Percentiles rank a stretch among this genome's conserved stretches.
These are phyloP conservation scores for Phortica variegata DNA, from an alignment of 1,140 invertebrate species.

Conservation along the genomic window DNA sequence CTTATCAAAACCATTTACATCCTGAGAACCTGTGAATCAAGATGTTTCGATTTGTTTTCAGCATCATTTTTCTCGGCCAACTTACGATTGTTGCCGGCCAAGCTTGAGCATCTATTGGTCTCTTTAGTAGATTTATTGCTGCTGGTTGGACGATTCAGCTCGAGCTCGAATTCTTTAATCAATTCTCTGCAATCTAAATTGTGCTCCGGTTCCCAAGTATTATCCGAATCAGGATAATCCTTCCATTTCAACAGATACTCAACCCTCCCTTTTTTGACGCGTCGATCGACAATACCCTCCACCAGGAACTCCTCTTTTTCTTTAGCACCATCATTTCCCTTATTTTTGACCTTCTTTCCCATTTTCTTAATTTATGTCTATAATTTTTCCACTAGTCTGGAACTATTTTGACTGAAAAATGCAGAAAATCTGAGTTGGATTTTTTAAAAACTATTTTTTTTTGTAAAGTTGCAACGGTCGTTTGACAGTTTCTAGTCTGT, in stretches of 20 bases:
- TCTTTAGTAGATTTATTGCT: slow-evolving; percentile 20
- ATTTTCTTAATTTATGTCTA: too few relatives aligned
- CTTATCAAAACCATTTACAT: slow-evolving; percentile 78
- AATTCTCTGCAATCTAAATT: slow-evolving; percentile 90
- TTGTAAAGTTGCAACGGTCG: too few relatives aligned
- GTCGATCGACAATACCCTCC: slow-evolving; percentile 79
- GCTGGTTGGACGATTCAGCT: slow-evolving; percentile 30
- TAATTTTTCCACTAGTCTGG: too few relatives aligned
- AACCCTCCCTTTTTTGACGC: slow-evolving; percentile 75
- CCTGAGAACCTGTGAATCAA: slow-evolving; percentile 19
- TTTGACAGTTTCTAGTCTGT: too few relatives aligned
- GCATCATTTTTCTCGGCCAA: slow-evolving; percentile 31
- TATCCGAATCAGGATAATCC: slow-evolving; percentile 80
- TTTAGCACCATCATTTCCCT: slow-evolving; percentile 20
- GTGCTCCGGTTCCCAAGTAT: slow-evolving; percentile 85
- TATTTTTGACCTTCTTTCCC: slow-evolving; percentile 28
- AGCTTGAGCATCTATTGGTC: slow-evolving; percentile 23
- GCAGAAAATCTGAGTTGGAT: too few relatives aligned
- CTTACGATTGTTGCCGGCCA: slow-evolving; percentile 27
- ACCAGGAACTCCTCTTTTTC: slow-evolving; percentile 78
- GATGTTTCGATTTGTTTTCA: slow-evolving; percentile 23
- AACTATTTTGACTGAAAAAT: too few relatives aligned
- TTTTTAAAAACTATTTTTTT: too few relatives aligned
- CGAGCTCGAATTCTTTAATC: slow-evolving; percentile 82
- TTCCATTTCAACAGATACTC: slow-evolving; percentile 93